Evolutionary conservation across 1,140 invertebrate genomes (phyloP).

Genomic region (Lasaia peninsularis): DNA sequence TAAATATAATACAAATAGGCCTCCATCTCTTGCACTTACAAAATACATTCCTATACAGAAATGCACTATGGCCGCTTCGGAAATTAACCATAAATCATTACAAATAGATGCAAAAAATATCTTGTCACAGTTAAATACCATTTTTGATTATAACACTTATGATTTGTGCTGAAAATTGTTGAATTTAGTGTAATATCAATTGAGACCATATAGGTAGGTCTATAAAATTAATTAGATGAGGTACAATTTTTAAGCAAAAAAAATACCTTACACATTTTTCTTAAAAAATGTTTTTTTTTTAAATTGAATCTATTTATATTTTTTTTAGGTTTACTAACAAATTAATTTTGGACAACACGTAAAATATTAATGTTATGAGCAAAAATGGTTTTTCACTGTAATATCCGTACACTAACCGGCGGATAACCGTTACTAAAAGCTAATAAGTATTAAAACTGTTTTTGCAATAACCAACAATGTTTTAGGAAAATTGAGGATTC

Average conservation of each 20-base stretch:
- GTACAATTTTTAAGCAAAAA: too few species aligned
- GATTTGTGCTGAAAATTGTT: background rate
- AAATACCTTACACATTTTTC: too few species aligned
- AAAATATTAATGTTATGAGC: background rate
- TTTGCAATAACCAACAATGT: conserved; percentile 53
- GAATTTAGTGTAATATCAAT: too few species aligned
- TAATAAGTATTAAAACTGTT: conserved; percentile 54
- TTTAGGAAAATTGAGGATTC: conserved; percentile 57
- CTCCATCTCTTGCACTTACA: conserved; percentile 10
- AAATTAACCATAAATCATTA: conserved; percentile 16
- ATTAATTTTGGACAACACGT: too few species aligned
- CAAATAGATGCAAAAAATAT: conserved; percentile 18
- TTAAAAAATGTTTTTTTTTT: too few species aligned
- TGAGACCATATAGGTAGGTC: too few species aligned
- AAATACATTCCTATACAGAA: conserved; percentile 14
- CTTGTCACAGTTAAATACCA: too few species aligned
- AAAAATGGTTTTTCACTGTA: too few species aligned
- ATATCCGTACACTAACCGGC: conserved; percentile 43
- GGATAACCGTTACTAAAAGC: conserved; percentile 44
- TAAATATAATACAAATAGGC: conserved; percentile 4
- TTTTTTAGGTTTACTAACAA: too few species aligned
- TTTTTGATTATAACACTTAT: background rate
- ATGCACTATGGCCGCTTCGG: conserved; percentile 16
- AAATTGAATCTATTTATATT: too few species aligned
- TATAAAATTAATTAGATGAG: too few species aligned